phyloP scores from a whole-genome alignment of 2,888 invertebrate species.

The Meloe dianella region DNA sequence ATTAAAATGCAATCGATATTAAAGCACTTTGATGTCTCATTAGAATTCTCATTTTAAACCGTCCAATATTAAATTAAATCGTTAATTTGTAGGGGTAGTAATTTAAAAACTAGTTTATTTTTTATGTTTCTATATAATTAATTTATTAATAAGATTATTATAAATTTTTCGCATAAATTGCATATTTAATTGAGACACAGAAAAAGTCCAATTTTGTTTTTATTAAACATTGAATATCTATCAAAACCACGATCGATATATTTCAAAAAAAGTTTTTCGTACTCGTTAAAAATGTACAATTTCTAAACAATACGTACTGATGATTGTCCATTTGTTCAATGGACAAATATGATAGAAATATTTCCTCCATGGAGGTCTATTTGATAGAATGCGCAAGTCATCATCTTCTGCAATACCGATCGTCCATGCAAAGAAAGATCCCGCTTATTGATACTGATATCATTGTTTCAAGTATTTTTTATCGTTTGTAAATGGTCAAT shows the following conservation, averaged over 20 bases:
- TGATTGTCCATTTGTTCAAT: conserved; percentile 17
- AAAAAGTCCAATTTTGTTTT: neutral
- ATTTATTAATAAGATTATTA: neutral
- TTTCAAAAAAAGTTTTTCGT: no score
- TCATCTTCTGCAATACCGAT: conserved; percentile 17
- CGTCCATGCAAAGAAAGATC: conserved; percentile 2
- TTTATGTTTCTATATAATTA: neutral
- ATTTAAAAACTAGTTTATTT: neutral
- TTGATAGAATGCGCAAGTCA: conserved; percentile 18
- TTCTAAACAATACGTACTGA: neutral
- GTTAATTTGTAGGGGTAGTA: neutral
- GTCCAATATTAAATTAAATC: neutral
- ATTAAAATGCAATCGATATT: neutral
- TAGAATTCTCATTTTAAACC: neutral
- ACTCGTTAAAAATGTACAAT: neutral
- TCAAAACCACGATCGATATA: neutral
- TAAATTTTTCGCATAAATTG: neutral
- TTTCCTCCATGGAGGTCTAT: conserved; percentile 15
- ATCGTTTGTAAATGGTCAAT: neutral
- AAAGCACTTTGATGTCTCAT: neutral
- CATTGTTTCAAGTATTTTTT: conserved; percentile 13
- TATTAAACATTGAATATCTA: neutral
- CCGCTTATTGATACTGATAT: conserved; percentile 17
- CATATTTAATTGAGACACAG: neutral
- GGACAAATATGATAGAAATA: conserved; percentile 14